Conservation (phyloP, 2,888 invertebrate genomes). For the Dione juno region DNA sequence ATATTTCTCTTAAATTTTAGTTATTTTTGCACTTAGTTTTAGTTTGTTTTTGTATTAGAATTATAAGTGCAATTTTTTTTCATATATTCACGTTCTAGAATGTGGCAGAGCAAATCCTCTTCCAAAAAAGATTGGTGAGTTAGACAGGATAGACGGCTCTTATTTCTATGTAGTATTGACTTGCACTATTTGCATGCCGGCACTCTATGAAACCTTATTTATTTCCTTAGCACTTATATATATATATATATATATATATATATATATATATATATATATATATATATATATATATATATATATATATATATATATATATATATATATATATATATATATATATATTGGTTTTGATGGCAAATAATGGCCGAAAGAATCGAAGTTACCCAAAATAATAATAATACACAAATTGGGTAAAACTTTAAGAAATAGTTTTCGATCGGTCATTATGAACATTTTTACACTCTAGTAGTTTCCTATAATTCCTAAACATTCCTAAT, state of each 20-base stretch:
- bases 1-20: background rate
- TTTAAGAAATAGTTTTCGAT: too few species aligned
- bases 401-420: too few species aligned
- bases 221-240: background rate
- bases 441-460: conserved; percentile 1
- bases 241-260: background rate
- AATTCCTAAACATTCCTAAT: background rate
- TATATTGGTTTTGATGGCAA: too few species aligned
- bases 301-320: background rate
- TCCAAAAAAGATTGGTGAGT: conserved; percentile 81
- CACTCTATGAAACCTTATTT: background rate
- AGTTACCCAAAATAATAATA: too few species aligned
- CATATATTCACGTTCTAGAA: conserved; percentile 75
- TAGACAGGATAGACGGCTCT: conserved; percentile 30
- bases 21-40: background rate
- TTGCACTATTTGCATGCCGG: background rate
- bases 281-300: background rate
- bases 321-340: too few species aligned
- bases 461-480: background rate
- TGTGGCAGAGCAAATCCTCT: conserved; percentile 81
- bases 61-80: conserved; percentile 30
- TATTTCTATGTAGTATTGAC: background rate
- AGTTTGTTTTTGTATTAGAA: background rate
- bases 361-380: background rate
- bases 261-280: background rate